Conservation (phyloP, 2,888 invertebrate genomes). For the Dryobotodes eremita region DNA sequence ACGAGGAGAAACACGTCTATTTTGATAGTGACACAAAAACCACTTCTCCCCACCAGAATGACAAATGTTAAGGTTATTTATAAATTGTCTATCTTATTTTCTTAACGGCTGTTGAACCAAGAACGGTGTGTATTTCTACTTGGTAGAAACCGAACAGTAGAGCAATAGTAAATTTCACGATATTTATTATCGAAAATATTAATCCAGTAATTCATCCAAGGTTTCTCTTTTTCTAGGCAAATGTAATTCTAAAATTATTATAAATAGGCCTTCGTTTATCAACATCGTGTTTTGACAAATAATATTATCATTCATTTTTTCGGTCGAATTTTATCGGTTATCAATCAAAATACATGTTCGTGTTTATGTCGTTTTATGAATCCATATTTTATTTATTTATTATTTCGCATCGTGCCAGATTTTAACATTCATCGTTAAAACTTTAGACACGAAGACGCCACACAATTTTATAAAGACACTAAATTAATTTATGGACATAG, state of each 20-base stretch:
- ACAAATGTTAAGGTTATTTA: slow-evolving; percentile 78
- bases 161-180: not conserved
- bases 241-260: not conserved
- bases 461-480: slow-evolving; percentile 27
- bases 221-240: not conserved
- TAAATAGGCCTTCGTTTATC: slow-evolving; percentile 8
- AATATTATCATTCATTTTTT: slow-evolving; percentile 34
- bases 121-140: slow-evolving; percentile 29
- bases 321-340: slow-evolving; percentile 44
- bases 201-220: not conserved
- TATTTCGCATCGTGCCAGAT: slow-evolving; percentile 38
- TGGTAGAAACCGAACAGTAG: slow-evolving; percentile 6
- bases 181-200: not conserved
- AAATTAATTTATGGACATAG: slow-evolving; percentile 28
- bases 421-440: slow-evolving; percentile 36
- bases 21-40: slow-evolving; percentile 80
- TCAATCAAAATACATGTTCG: slow-evolving; percentile 52
- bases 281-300: slow-evolving; percentile 38
- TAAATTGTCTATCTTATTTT: slow-evolving; percentile 72
- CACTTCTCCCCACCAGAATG: slow-evolving; percentile 74
- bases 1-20: slow-evolving; percentile 72
- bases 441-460: slow-evolving; percentile 30
- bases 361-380: slow-evolving; percentile 41
- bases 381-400: slow-evolving; percentile 47
- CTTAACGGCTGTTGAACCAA: slow-evolving; percentile 39